A percentile compares a stretch with the other conserved stretches of the same genome.
phyloP scores from a whole-genome alignment of 2,113 vertebrate genomes.

The Bambusicola thoracicus region DNA sequence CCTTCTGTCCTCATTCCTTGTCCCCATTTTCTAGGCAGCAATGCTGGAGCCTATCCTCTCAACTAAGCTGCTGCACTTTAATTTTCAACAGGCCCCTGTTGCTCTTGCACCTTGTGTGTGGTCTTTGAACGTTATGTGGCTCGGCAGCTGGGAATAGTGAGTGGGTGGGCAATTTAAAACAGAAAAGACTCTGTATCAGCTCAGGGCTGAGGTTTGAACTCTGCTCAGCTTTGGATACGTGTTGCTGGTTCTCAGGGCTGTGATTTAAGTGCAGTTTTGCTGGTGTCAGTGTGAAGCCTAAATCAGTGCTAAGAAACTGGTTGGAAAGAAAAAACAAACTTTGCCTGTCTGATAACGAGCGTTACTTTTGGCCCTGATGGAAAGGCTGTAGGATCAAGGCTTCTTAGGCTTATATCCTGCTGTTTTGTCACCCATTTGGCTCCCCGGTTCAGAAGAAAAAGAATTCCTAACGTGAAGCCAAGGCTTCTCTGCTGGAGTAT shows the following conservation, averaged over 20 bases:
- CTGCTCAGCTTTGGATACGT: constrained; percentile 70
- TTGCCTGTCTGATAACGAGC: not conserved
- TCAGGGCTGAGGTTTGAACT: constrained; percentile 74
- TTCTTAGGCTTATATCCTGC: not conserved
- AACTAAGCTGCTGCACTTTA: constrained; percentile 63
- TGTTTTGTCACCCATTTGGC: constrained; percentile 15
- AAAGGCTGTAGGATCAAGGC: not conserved
- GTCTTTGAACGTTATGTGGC: constrained; percentile 75
- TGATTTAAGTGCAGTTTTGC: constrained; percentile 57
- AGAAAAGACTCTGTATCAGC: constrained; percentile 76
- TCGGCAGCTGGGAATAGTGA: constrained; percentile 80
- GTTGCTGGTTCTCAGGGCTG: constrained; percentile 63
- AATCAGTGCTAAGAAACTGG: constrained; percentile 24
- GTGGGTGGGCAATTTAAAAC: constrained; percentile 72
- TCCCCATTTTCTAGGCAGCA: constrained; percentile 21
- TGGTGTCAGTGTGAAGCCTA: constrained; percentile 56
- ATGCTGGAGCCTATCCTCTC: constrained; percentile 24
- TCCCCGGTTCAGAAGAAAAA: not conserved
- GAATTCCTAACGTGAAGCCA: not conserved
- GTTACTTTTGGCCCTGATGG: not conserved
- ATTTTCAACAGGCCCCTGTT: constrained; percentile 76
- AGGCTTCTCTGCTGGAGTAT: not conserved
- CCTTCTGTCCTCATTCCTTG: constrained; percentile 4
- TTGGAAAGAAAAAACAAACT: constrained; percentile 33
- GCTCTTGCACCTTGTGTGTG: constrained; percentile 80